Evolutionary conservation across 2,797 vertebrate species (phyloP).

Genomic region (Diplodus puntazzo): DNA sequence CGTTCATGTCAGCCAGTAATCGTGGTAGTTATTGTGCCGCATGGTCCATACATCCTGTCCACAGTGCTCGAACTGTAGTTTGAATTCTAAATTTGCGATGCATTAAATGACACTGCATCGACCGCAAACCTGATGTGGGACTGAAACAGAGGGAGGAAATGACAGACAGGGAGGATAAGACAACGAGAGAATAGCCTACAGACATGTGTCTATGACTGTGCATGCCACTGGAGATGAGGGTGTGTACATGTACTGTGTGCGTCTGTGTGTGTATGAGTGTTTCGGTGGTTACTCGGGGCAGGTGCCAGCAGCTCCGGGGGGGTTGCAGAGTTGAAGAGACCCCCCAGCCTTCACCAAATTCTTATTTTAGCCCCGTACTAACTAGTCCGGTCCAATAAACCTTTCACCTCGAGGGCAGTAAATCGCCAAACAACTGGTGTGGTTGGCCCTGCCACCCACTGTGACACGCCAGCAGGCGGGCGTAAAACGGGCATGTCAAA

Average conservation of each 20-base stretch:
- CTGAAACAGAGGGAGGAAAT: background rate
- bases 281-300: constrained; percentile 54
- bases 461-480: constrained; percentile 77
- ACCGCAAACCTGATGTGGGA: constrained; percentile 15
- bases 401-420: constrained; percentile 80
- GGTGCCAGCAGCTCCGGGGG: constrained; percentile 54
- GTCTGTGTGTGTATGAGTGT: constrained; percentile 61
- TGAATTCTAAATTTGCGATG: constrained; percentile 14
- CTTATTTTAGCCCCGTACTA: constrained; percentile 84
- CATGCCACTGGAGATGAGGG: constrained; percentile 31
- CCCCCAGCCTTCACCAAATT: constrained; percentile 72
- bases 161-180: constrained; percentile 9
- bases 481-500: constrained; percentile 81
- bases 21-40: constrained; percentile 10
- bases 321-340: constrained; percentile 32
- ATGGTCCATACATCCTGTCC: background rate
- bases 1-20: background rate
- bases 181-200: background rate
- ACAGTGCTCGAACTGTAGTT: constrained; percentile 7
- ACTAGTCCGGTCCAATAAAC: constrained; percentile 84
- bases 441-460: constrained; percentile 85
- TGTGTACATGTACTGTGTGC: constrained; percentile 43
- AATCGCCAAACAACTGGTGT: constrained; percentile 86
- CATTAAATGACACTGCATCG: constrained; percentile 16
- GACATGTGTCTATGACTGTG: constrained; percentile 25